These are phyloP conservation scores for Porites divaricata DNA, from an alignment of 92 coral and sea anemone species.

Conservation along the genomic window DNA sequence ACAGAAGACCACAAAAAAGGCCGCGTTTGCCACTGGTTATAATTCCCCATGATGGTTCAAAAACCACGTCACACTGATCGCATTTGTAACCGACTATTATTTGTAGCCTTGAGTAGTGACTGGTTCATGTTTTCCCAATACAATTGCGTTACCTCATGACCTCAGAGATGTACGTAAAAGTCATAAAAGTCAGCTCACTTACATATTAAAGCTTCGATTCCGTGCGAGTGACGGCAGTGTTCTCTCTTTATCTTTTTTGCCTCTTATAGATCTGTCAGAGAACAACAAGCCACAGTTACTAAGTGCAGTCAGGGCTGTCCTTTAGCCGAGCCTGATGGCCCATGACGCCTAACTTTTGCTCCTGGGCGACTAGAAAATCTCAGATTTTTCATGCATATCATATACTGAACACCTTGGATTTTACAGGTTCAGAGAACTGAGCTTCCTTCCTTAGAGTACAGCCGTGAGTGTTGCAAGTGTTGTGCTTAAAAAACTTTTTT, in stretches of 20 bases:
- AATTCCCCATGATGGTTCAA: too few relatives aligned
- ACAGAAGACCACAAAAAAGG: background rate
- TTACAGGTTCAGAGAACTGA: too few relatives aligned
- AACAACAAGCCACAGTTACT: slow-evolving; percentile 40
- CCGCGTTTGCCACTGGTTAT: too few relatives aligned
- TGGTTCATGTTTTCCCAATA: background rate
- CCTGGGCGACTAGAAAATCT: too few relatives aligned
- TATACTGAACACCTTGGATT: too few relatives aligned
- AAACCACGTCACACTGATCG: background rate
- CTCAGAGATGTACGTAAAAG: slow-evolving; percentile 9
- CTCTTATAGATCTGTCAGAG: slow-evolving; percentile 39
- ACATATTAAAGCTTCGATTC: slow-evolving; percentile 53
- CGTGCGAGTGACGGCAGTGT: slow-evolving; percentile 40
- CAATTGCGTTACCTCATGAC: background rate
- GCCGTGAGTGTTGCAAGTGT: too few relatives aligned
- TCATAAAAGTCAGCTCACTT: slow-evolving; percentile 28
- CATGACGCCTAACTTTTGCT: too few relatives aligned
- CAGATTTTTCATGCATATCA: too few relatives aligned
- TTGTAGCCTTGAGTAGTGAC: background rate
- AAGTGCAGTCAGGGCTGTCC: slow-evolving; percentile 15
- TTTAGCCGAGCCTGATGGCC: too few relatives aligned
- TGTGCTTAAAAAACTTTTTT: too few relatives aligned
- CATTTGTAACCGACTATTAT: background rate
- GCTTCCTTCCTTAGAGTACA: too few relatives aligned
- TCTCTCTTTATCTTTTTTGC: slow-evolving; percentile 48